Evolutionary conservation across 2,113 vertebrate genomes (phyloP).

Genomic region (Pterocles gutturalis): DNA sequence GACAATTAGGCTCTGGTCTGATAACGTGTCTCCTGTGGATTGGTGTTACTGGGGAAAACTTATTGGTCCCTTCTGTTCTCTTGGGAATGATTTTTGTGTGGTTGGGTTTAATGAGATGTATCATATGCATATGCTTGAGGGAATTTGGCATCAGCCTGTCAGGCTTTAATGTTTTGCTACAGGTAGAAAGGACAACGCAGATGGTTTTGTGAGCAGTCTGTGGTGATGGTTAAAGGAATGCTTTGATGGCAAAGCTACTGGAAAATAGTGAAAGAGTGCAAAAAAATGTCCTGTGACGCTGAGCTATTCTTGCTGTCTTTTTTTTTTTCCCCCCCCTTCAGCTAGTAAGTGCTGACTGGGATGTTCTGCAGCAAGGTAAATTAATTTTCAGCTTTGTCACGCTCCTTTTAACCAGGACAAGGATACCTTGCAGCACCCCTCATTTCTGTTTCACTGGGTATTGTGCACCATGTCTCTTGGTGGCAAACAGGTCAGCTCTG

Average conservation of each 20-base stretch:
- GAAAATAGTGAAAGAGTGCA: conserved; percentile 36
- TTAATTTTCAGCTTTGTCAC: not conserved
- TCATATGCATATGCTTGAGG: not conserved
- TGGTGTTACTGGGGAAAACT: not conserved
- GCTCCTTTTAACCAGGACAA: not conserved
- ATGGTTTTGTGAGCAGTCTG: conserved; percentile 12
- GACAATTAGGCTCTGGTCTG: not conserved
- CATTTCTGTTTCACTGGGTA: not conserved
- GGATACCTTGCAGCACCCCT: not conserved
- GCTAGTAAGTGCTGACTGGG: not conserved
- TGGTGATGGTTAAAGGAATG: conserved; percentile 12
- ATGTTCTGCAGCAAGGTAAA: conserved; percentile 17
- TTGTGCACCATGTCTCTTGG: not conserved
- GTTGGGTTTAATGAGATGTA: not conserved
- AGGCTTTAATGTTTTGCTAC: not conserved
- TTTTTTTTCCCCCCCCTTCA: not conserved
- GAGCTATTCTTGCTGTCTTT: not conserved
- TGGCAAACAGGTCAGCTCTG: not conserved
- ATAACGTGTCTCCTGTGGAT: not conserved
- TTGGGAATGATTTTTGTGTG: not conserved
- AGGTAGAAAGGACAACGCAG: not conserved
- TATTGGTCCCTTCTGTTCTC: not conserved
- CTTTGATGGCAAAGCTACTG: conserved; percentile 19
- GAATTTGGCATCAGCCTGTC: not conserved
- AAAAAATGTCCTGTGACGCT: conserved; percentile 10